These are phyloP conservation scores for Drepanosiphum platanoidis DNA, from an alignment of 2,888 invertebrate genomes.

Conservation along the genomic window DNA sequence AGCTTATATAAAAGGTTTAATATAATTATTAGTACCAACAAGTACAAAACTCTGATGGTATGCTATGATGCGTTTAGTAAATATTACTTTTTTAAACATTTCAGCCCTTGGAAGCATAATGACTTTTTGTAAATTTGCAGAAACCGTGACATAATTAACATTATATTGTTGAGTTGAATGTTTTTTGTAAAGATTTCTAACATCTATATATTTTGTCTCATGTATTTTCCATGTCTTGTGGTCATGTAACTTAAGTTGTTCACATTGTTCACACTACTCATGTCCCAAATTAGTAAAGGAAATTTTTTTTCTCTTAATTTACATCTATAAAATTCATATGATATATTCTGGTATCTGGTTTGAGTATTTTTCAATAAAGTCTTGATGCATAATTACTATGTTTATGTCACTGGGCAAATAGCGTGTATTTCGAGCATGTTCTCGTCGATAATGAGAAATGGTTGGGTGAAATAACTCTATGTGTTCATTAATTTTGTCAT, in stretches of 20 bases:
- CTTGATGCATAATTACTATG: constrained; percentile 63
- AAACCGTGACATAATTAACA: background rate
- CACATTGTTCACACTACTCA: constrained; percentile 62
- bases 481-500: background rate
- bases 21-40: background rate
- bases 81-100: constrained; percentile 18
- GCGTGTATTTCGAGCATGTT: constrained; percentile 64
- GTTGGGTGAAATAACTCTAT: background rate
- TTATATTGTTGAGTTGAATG: constrained; percentile 7
- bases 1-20: no score
- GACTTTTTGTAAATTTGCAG: constrained; percentile 26
- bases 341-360: constrained; percentile 58
- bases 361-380: constrained; percentile 64
- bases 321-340: constrained; percentile 64
- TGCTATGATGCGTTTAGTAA: constrained; percentile 13
- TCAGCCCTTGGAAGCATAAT: constrained; percentile 26
- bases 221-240: background rate
- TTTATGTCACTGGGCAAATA: constrained; percentile 64
- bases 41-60: constrained; percentile 13
- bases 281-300: constrained; percentile 64
- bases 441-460: constrained; percentile 64
- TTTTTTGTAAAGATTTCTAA: background rate
- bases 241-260: background rate
- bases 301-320: constrained; percentile 63
- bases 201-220: background rate